These are phyloP conservation scores for Dipus sagitta DNA, from an alignment of 2,797 vertebrate genomes.

Conservation along the genomic window DNA sequence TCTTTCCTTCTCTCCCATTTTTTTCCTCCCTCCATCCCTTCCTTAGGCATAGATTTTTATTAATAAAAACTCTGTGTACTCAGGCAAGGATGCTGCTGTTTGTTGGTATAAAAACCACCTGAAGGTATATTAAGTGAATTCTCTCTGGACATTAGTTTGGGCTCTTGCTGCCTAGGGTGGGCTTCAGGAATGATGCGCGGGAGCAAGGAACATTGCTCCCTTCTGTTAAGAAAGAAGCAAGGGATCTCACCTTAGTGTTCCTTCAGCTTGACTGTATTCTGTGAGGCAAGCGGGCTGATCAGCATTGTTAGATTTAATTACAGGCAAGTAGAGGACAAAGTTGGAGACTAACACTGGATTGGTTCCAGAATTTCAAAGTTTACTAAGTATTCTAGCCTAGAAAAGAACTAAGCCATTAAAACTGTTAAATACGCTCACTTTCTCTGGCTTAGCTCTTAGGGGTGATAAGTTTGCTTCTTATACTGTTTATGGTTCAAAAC, in stretches of 20 bases:
- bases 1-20: background rate
- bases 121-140: background rate
- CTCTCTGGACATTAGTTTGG: background rate
- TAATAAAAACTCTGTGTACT: background rate
- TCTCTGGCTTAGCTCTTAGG: background rate
- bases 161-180: too few species aligned
- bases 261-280: background rate
- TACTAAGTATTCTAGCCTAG: background rate
- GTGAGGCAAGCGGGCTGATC: background rate
- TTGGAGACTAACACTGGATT: background rate
- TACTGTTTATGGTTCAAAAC: background rate
- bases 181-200: fast-evolving
- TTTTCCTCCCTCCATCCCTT: background rate
- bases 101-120: background rate
- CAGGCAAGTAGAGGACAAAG: background rate
- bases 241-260: background rate
- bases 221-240: too few species aligned
- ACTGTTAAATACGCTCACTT: background rate
- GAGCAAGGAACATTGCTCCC: background rate
- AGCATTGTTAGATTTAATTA: background rate
- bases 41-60: background rate
- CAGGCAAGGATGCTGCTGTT: background rate
- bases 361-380: background rate
- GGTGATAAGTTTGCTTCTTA: background rate
- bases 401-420: background rate